phyloP scores from a whole-genome alignment of 2,113 vertebrate genomes.

The Seriola quinqueradiata region DNA sequence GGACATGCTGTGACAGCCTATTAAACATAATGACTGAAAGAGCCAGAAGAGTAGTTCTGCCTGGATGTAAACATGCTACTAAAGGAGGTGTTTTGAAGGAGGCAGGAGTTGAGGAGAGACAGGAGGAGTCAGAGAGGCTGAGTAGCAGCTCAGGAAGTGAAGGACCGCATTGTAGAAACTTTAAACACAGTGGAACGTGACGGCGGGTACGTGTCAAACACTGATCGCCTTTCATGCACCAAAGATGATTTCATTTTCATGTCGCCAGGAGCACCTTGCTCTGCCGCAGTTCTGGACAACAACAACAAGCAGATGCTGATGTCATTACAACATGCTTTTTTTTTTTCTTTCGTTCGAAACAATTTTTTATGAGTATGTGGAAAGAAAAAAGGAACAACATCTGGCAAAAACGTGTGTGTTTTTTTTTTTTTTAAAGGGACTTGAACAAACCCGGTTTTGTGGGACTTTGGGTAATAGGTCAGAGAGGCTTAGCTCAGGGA shows the following conservation, averaged over 20 bases:
- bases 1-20: conserved; percentile 18
- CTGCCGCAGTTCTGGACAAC: conserved; percentile 61
- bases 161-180: neutral
- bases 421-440: conserved; percentile 64
- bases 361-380: conserved; percentile 76
- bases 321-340: conserved; percentile 60
- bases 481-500: conserved; percentile 83
- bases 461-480: conserved; percentile 82
- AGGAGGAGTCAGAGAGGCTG: conserved; percentile 27
- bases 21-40: conserved; percentile 58
- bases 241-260: conserved; percentile 63
- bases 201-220: conserved; percentile 7
- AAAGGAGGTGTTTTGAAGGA: conserved; percentile 44
- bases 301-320: conserved; percentile 72
- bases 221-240: conserved; percentile 35
- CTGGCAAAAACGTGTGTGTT: conserved; percentile 74
- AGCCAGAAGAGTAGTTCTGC: conserved; percentile 37
- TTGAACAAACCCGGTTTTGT: conserved; percentile 83
- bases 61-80: conserved; percentile 55
- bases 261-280: conserved; percentile 20
- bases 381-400: conserved; percentile 81
- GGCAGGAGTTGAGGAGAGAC: conserved; percentile 12
- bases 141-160: conserved; percentile 33
- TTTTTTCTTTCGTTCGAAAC: conserved; percentile 50
- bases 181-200: conserved; percentile 16